These are phyloP conservation scores for Amblyjoppa proteus DNA, from an alignment of 2,888 invertebrate species.

Conservation along the genomic window DNA sequence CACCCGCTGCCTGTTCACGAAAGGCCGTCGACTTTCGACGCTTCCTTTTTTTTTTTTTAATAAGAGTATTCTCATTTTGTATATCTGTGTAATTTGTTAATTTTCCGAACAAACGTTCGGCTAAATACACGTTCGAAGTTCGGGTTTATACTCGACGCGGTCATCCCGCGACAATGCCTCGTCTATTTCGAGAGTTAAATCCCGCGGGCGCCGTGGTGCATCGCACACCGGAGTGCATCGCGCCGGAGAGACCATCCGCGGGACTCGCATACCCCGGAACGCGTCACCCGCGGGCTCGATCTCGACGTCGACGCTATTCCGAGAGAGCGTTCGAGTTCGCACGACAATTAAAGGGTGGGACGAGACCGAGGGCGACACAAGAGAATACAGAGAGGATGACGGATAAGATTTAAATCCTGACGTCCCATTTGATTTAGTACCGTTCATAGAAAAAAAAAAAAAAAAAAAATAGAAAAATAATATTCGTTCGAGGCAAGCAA, in stretches of 20 bases:
- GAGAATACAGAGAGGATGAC: constrained; percentile 33
- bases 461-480: not conserved
- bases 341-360: constrained; percentile 44
- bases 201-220: constrained; percentile 30
- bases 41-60: not conserved
- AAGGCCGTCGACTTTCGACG: no score
- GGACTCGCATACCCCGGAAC: constrained; percentile 59
- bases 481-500: not conserved
- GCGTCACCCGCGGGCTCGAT: constrained; percentile 68
- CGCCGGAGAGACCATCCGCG: constrained; percentile 34
- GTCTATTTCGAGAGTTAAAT: constrained; percentile 61
- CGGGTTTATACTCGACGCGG: constrained; percentile 8
- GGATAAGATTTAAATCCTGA: constrained; percentile 36
- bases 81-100: no score
- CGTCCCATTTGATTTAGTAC: not conserved
- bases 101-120: not conserved
- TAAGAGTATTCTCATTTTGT: no score
- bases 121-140: not conserved
- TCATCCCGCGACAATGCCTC: constrained; percentile 56
- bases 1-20: no score
- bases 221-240: constrained; percentile 17
- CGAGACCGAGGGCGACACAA: constrained; percentile 5
- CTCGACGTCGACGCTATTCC: constrained; percentile 76
- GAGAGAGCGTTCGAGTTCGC: constrained; percentile 69
- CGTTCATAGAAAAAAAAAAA: not conserved